Base-by-base conservation (phyloP, 2,113 vertebrate species). In the Orientallactaga bullata region DNA sequence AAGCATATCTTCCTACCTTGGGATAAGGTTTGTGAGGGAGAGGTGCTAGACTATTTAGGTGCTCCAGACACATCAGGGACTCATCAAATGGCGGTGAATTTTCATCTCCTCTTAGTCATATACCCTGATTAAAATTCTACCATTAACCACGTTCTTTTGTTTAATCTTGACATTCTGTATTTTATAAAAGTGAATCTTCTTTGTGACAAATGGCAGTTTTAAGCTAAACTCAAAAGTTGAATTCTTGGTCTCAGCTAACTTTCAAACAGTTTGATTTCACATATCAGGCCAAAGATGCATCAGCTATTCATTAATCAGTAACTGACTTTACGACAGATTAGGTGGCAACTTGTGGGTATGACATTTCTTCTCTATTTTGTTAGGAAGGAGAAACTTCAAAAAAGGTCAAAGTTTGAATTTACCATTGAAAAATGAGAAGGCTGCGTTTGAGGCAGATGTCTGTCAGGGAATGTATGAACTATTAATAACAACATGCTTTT, bases 251-350 rank as follows among this genome's bases (percentile, higher is more conserved):
- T 42, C 18, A 35, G 7, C 3, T 39, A 30, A 39, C 55, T 93
- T 93, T 93, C 77, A 90, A 90, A 69, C 47, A 68, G 3, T 87
- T 76, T 72, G 13, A 81, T 71, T 87, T 95, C 28, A 63, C 13
- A 63, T 63, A 87, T 90, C 55, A 58, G 28, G 69, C 6, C 82
- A 85, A 81, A 51, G 47, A 47, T 66, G 47, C 35, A 86, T 60
- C 66, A 83, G n/a, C 35, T 68, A 60, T 80, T 74, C 71, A 51
- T 85, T 92, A 60, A 61, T 71, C 51, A 78, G 17, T 39, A 42
- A 28, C 28, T 47, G n/a, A 82, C n/a, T 66, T 93, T 78, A 39
- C n/a, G 72, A 47, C 1, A n/a, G 61, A 83, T 69, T 81, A 82
- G 18, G 37, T 90, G 58, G 28, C 28, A 71, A 76, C 7, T 18